Base-by-base conservation (phyloP, 2,113 vertebrate species). In the Otis tarda region DNA sequence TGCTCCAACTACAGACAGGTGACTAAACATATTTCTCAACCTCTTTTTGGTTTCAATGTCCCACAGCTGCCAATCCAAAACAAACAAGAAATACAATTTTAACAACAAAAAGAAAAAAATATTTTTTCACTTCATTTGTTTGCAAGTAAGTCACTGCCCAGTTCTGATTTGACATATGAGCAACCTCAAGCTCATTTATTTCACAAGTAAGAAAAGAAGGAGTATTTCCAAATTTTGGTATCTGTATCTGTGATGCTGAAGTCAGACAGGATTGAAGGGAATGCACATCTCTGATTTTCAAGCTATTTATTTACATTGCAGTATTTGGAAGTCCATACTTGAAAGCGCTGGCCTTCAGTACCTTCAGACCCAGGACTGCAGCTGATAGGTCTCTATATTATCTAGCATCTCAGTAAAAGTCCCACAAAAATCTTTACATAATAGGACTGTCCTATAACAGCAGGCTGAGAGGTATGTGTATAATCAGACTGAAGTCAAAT, bases 31-130 rank as follows among this genome's bases (percentile, higher is more conserved):
- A 90, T 83, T 96, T 92, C 97, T 98, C 85, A 98, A n/a, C 17
- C 9, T 97, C 67, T 97, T 97, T 95, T 97, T 97, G 15, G 83
- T 96, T 94, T 98, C 98, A 75, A 97, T 95, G 86, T 99, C 98
- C 98, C 98, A 98, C 80, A 98, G 55, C 98, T 98, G 35, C 37
- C 91, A 93, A 74, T 85, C 70, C 87, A 93, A 96, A 95, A 89
- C 14, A 86, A 91, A 94, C 4, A 73, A 57, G 7, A 84, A 79
- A 79, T 47, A 50, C 1, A 81, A 73, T 80, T 60, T 60, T 61
- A 73, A 71, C 15, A 69, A 24, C 15, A 53, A 63, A n/a, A 76
- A 63, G 8, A 50, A 67, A 74, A 74, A 56, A 41, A 28, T 2
- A 11, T n/a, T 7, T 60, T 30, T 52, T 57, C 14, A 81, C 17